Conservation (phyloP, 2,113 vertebrate species). For the Oreotrochilus melanogaster region DNA sequence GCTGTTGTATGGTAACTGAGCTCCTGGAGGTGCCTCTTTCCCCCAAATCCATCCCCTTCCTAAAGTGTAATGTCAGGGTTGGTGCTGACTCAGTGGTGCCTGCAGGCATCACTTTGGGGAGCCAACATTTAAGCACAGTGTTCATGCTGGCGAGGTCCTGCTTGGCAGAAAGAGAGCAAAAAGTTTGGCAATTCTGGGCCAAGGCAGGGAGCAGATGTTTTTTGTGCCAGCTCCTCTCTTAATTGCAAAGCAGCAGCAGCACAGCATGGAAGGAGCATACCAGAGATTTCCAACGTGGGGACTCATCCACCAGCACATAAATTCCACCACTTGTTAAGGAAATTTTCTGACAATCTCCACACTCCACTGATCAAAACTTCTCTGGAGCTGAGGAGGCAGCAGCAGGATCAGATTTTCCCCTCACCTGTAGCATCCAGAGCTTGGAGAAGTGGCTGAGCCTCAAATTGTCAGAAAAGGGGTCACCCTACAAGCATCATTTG, state of each 20-base stretch:
- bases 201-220: conserved; percentile 56
- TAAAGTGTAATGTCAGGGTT: conserved; percentile 9
- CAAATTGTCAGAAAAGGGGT: accelerated
- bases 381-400: neutral
- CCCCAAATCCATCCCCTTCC: neutral
- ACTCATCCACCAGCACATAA: neutral
- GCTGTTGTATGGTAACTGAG: neutral
- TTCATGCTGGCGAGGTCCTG: conserved; percentile 8
- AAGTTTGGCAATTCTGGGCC: conserved; percentile 37
- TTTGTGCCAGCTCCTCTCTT: conserved; percentile 52
- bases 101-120: neutral
- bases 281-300: neutral
- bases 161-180: conserved; percentile 6
- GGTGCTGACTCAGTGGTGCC: neutral
- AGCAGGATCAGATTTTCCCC: neutral
- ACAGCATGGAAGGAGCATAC: neutral
- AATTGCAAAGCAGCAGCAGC: conserved; percentile 46
- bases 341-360: neutral
- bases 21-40: neutral
- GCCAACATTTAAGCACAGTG: neutral
- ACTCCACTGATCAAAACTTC: neutral
- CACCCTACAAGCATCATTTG: neutral
- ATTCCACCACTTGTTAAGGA: conserved; percentile 34
- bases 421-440: neutral
- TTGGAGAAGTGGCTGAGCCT: neutral